Evolutionary conservation across 2,888 invertebrate genomes (phyloP).

Genomic region (Mesochorus sp.): DNA sequence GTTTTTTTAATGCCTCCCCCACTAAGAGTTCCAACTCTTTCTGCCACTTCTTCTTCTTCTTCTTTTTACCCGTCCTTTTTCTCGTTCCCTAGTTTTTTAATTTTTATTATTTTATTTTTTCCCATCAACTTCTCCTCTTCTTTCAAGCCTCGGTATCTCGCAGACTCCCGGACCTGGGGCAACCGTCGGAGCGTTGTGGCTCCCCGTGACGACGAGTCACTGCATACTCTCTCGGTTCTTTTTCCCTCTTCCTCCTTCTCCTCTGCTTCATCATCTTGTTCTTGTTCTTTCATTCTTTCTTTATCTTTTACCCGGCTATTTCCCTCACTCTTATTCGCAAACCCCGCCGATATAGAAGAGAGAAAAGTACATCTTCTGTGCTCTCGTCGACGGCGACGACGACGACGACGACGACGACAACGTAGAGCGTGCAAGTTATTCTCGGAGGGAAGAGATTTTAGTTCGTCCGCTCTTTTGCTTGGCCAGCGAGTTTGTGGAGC

Average conservation of each 20-base stretch:
- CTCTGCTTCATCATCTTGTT: slow-evolving; percentile 8
- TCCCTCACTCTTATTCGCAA: slow-evolving; percentile 45
- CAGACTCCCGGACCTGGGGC: slow-evolving; percentile 79
- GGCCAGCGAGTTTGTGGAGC: slow-evolving; percentile 52
- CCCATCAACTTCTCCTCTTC: slow-evolving; percentile 36
- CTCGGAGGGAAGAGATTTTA: slow-evolving; percentile 78
- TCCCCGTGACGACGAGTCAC: slow-evolving; percentile 58
- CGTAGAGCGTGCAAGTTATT: slow-evolving; percentile 80
- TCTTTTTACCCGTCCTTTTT: too few species aligned
- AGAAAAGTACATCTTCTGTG: slow-evolving; percentile 25
- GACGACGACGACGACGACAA: too few species aligned
- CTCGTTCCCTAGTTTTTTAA: slow-evolving; percentile 45
- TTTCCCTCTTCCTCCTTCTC: slow-evolving; percentile 40
- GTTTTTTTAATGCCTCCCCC: slow-evolving; percentile 7
- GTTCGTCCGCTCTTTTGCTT: slow-evolving; percentile 57
- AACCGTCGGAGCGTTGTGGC: slow-evolving; percentile 72
- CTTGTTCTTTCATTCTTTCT: slow-evolving; percentile 47
- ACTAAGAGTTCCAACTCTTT: neutral
- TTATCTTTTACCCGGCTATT: slow-evolving; percentile 45
- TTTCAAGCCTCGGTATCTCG: slow-evolving; percentile 50
- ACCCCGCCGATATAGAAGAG: slow-evolving; percentile 38
- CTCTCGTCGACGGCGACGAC: slow-evolving; percentile 51
- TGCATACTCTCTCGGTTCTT: slow-evolving; percentile 39
- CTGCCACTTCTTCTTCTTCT: slow-evolving; percentile 51
- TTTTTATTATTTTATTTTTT: too few species aligned